phyloP scores from a whole-genome alignment of 2,888 invertebrate species.

The Brachypalpus laphriformis region DNA sequence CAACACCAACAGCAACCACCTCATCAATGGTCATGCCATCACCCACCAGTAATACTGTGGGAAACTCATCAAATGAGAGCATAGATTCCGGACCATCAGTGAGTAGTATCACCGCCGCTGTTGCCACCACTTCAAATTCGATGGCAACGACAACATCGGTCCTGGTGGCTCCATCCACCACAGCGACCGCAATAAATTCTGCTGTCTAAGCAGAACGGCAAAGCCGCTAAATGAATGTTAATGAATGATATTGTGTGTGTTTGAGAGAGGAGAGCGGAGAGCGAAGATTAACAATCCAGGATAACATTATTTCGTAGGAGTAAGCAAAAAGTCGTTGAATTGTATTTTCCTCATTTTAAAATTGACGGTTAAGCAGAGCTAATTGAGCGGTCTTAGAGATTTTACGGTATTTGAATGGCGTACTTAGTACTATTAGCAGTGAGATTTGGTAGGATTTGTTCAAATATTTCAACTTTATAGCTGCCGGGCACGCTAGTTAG shows the following conservation, averaged over 20 bases:
- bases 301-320: slow-evolving; percentile 25
- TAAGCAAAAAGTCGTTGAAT: slow-evolving; percentile 54
- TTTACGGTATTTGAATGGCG: no score
- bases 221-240: neutral
- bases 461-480: no score
- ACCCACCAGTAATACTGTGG: slow-evolving; percentile 42
- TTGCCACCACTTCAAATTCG: slow-evolving; percentile 79
- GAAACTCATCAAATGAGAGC: slow-evolving; percentile 50
- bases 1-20: slow-evolving; percentile 64
- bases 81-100: slow-evolving; percentile 75
- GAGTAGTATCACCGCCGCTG: slow-evolving; percentile 76
- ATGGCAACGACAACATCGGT: slow-evolving; percentile 76
- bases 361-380: neutral
- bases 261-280: neutral
- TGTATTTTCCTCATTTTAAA: neutral
- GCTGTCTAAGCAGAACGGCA: slow-evolving; percentile 77
- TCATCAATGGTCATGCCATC: slow-evolving; percentile 52
- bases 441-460: neutral
- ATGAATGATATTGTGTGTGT: slow-evolving; percentile 16
- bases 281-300: slow-evolving; percentile 1
- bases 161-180: slow-evolving; percentile 73
- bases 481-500: no score
- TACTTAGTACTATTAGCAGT: no score
- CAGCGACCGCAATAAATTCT: slow-evolving; percentile 80
- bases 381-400: neutral